Conservation (phyloP, 2,888 invertebrate genomes). For the Himalopsyche kuldschensis region DNA sequence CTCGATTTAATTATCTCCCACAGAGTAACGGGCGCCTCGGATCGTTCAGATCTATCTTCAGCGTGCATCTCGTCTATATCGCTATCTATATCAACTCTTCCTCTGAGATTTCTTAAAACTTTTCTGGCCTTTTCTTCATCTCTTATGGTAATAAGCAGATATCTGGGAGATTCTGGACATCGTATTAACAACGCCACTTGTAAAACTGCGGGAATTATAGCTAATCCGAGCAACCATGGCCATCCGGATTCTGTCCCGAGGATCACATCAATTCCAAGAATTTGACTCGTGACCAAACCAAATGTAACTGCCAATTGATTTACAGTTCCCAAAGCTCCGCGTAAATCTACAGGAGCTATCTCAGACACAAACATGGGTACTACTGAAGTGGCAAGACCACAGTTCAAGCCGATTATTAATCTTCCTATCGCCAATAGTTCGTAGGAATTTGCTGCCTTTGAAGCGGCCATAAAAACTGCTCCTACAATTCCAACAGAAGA, state of each 20-base stretch:
- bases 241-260: constrained; percentile 54
- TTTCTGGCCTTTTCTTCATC: constrained; percentile 53
- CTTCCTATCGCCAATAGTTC: constrained; percentile 74
- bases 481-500: constrained; percentile 67
- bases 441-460: constrained; percentile 64
- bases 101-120: constrained; percentile 50
- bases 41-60: constrained; percentile 53
- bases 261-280: constrained; percentile 55
- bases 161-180: constrained; percentile 56
- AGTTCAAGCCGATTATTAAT: constrained; percentile 73
- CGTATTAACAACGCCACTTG: constrained; percentile 53
- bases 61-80: constrained; percentile 57
- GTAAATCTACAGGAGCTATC: constrained; percentile 51
- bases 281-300: constrained; percentile 53
- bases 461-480: constrained; percentile 68
- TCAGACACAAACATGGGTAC: constrained; percentile 59
- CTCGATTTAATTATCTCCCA: constrained; percentile 49
- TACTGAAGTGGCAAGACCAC: constrained; percentile 63
- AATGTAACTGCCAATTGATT: constrained; percentile 58
- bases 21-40: constrained; percentile 53
- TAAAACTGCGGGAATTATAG: constrained; percentile 51
- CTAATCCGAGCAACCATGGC: constrained; percentile 56
- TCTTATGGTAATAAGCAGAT: constrained; percentile 49
- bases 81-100: constrained; percentile 50
- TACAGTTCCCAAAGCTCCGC: constrained; percentile 57